Evolutionary conservation across 2,888 invertebrate genomes (phyloP).

Genomic region (Ganaspis brasiliensis): DNA sequence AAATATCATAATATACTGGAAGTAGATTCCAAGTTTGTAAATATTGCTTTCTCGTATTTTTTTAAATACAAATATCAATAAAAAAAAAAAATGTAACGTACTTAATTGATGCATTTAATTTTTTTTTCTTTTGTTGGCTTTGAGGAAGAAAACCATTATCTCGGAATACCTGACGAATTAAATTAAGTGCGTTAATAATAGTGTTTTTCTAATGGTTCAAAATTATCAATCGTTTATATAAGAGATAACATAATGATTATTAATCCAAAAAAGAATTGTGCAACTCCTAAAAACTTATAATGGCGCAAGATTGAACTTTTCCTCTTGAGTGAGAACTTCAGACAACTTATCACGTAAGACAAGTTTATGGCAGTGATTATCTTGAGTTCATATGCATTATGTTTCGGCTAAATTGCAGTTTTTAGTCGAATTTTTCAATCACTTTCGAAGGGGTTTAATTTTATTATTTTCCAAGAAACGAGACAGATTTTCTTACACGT

Average conservation of each 20-base stretch:
- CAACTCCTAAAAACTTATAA: not conserved
- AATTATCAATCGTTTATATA: not conserved
- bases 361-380: conserved; percentile 18
- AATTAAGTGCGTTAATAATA: too few relatives aligned
- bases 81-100: too few relatives aligned
- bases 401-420: not conserved
- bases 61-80: too few relatives aligned
- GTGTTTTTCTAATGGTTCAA: too few relatives aligned
- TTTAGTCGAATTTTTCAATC: not conserved
- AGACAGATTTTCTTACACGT: conserved; percentile 15
- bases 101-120: too few relatives aligned
- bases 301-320: conserved; percentile 5
- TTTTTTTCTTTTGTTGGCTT: too few relatives aligned
- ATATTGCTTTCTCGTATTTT: too few relatives aligned
- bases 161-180: too few relatives aligned
- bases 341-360: conserved; percentile 3
- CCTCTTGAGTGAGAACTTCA: not conserved
- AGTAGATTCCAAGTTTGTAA: too few relatives aligned
- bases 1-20: too few relatives aligned
- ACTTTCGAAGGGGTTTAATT: not conserved
- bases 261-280: not conserved
- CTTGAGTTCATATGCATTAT: not conserved
- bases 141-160: too few relatives aligned
- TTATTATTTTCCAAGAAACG: conserved; percentile 4
- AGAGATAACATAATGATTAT: not conserved